Evolutionary conservation across 2,888 invertebrate genomes (phyloP).

Genomic region (Leptinotarsa tumamoca): DNA sequence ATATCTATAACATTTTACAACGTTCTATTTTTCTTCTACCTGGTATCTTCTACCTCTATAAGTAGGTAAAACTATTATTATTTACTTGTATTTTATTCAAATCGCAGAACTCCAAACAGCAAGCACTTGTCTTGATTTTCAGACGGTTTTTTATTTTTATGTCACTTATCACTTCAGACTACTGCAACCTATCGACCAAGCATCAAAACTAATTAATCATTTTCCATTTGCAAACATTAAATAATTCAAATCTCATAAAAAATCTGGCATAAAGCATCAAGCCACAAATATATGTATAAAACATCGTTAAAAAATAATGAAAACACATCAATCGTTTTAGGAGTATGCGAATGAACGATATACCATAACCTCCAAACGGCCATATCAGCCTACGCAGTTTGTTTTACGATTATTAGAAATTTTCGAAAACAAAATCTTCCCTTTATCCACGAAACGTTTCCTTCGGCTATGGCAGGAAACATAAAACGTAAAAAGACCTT

Average conservation of each 20-base stretch:
- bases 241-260: background rate
- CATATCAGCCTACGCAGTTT: background rate
- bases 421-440: constrained; percentile 14
- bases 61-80: too few species aligned
- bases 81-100: too few species aligned
- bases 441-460: background rate
- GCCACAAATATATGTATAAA: background rate
- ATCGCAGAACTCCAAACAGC: too few species aligned
- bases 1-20: too few species aligned
- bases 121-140: too few species aligned
- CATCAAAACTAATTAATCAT: background rate
- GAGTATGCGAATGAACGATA: constrained; percentile 14
- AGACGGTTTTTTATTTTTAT: too few species aligned
- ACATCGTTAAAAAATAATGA: constrained; percentile 1
- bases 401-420: constrained; percentile 6
- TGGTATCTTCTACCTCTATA: too few species aligned
- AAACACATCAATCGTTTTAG: constrained; percentile 1
- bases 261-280: background rate
- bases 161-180: too few species aligned
- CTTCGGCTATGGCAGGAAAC: background rate
- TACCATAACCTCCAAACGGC: constrained; percentile 3
- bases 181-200: too few species aligned
- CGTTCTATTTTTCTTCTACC: too few species aligned
- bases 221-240: constrained; percentile 1
- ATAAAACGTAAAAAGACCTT: background rate